These are phyloP conservation scores for Bombus soroeensis DNA, from an alignment of 1,140 invertebrate species.

Conservation along the genomic window DNA sequence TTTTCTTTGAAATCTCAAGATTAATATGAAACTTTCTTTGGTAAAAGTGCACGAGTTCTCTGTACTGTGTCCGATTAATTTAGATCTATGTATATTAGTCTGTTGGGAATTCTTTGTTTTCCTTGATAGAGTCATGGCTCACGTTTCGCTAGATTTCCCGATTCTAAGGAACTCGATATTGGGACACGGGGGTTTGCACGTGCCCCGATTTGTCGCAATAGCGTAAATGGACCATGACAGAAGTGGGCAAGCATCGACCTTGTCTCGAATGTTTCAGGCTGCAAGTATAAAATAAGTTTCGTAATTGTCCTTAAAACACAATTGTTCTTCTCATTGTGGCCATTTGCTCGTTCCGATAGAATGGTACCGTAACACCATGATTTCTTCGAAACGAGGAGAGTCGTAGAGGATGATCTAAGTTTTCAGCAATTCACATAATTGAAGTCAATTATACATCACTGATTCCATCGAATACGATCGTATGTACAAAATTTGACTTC, in stretches of 20 bases:
- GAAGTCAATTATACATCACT: not conserved
- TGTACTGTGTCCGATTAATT: not conserved
- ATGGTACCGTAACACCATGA: too few species aligned
- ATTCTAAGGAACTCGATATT: not conserved
- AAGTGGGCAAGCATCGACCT: not conserved
- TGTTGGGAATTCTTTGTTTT: not conserved
- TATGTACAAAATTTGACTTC: not conserved
- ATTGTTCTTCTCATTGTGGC: not conserved
- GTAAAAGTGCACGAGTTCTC: not conserved
- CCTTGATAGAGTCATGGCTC: not conserved
- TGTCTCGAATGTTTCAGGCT: not conserved
- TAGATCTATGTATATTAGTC: too few species aligned
- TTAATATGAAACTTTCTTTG: not conserved
- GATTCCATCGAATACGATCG: not conserved
- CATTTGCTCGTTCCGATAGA: not conserved
- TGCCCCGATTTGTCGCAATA: slow-evolving; percentile 1
- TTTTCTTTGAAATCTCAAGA: not conserved
- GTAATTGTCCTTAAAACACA: not conserved
- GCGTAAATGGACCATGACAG: slow-evolving; percentile 3
- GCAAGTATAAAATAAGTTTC: not conserved
- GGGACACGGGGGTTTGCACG: not conserved
- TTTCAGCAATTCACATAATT: not conserved
- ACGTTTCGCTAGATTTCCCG: not conserved
- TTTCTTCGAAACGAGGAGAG: not conserved
- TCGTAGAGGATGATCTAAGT: not conserved